Evolutionary conservation across 2,888 invertebrate genomes (phyloP), one percentile per base, ranked within the genome.

Genomic region (Drosophila anomelani): DNA sequence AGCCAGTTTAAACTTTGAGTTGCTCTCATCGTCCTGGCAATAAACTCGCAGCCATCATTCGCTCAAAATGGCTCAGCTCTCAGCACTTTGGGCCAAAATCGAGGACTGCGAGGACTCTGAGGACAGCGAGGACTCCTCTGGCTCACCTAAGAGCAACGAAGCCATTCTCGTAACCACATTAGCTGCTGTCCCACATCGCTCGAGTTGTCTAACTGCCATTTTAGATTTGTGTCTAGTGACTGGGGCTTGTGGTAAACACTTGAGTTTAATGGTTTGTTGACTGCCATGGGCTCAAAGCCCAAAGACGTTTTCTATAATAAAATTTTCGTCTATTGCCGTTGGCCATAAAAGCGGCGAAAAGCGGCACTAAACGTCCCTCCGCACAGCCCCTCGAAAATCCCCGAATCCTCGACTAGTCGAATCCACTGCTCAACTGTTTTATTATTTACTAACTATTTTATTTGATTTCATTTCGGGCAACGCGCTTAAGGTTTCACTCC

Each of bases 401-500:
- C 54, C 41, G 17, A 34, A 23, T 61, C 44, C 41, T 46, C 46
- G 26, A 26, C 9, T 61, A 26, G 34, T 9, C 29, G 29, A 49
- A 55, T 69, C 67, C 44, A 41, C 43, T 73, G 63, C 87, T 81
- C 77, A 75, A 74, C 84, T 85, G 79, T 89, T 85, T 85, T 84
- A 84, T 84, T 84, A 85, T 85, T 85, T 87, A 85, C 88, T 89
- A 87, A 85, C 89, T 85, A 85, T 85, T 85, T 89, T 87, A 89
- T 85, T 85, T 89, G 88, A 89, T 85, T 85, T 86, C 76, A 85
- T 87, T 84, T 79, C 29, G 69, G 81, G 62, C 78, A 69, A 62
- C 80, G 74, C 70, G 67, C 49, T 72, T 72, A 63, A 67, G 63
- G 54, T 56, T 74, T 49, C 62, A 36, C 56, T 56, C 53, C 51